Base-by-base conservation (phyloP, 2,113 vertebrate species). In the Cygnus atratus region DNA sequence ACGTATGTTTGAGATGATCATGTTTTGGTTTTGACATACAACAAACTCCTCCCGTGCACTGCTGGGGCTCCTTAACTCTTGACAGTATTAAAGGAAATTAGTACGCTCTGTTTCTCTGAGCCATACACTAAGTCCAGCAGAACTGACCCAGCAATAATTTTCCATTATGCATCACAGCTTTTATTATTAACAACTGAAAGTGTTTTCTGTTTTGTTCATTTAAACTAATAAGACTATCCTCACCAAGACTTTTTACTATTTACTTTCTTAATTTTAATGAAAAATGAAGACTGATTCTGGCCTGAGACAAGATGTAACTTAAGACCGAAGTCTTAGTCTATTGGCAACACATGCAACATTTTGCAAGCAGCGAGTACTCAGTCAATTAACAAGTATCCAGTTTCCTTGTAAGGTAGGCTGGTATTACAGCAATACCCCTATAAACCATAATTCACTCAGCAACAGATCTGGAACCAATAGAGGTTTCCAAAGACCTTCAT, bases 161-260 rank as follows among this genome's bases (percentile, higher is more conserved):
- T 18, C 58, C 54, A 66, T 41, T 44, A 41, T 31, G 41, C 26
- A 28, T 1, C 10, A 16, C 15, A 59, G 19, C 21, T 5, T 52
- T 3, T 31, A 20, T 41, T 58, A 14, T 0, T 35, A 29, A 18
- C 9, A 61, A n/a, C 1, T 21, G 31, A 0, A 9, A 8, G 0
- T 35, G 15, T 5, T 65, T 59, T 24, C 41, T 43, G 22, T 5
- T 72, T 61, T 11, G 4, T 0, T 25, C 61, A 15, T 28, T 90
- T 35, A 13, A 82, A 63, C 20, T 50, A 3, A 0, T 2, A 57
- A 33, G 13, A 0, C 21, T 18, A 24, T 8, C 6, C 39, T 39
- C 35, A 73, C 15, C 8, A 59, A 35, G 33, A 68, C 2, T 8
- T 43, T 26, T 67, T n/a, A 17, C 25, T 63, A 17, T 35, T 63